A percentile compares a stretch with the other conserved stretches of the same genome.
These are phyloP conservation scores for Lamellibrachia luymesi DNA, from an alignment of 1,140 invertebrate genomes.

Conservation along the genomic window DNA sequence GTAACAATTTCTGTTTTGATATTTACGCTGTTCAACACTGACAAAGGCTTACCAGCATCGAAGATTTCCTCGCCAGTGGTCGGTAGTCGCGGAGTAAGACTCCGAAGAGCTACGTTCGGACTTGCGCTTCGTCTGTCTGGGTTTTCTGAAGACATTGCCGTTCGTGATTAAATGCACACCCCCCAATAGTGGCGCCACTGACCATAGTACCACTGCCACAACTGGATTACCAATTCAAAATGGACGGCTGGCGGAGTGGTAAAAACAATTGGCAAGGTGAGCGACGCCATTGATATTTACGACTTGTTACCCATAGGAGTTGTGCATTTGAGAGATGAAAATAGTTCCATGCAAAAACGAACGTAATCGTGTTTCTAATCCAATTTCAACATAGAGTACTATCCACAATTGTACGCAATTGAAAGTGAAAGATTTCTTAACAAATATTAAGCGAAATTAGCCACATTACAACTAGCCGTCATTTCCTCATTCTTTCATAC, in stretches of 20 bases:
- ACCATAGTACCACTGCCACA: neutral
- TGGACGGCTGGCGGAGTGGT: neutral
- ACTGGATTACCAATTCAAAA: too few relatives aligned
- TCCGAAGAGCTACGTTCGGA: neutral
- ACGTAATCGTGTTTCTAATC: too few relatives aligned
- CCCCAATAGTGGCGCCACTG: neutral
- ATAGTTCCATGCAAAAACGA: too few relatives aligned
- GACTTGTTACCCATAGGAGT: neutral
- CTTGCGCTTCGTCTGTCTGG: constrained; percentile 9
- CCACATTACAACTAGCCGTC: too few relatives aligned
- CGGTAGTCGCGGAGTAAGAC: constrained; percentile 15
- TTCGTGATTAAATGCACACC: neutral
- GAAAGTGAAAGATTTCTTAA: too few relatives aligned
- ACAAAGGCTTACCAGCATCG: constrained; percentile 19
- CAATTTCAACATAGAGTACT: too few relatives aligned
- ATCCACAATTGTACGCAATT: too few relatives aligned
- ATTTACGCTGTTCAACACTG: neutral
- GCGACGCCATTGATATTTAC: neutral
- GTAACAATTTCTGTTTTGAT: too few relatives aligned
- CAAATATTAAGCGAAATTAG: too few relatives aligned
- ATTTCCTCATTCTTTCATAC: too few relatives aligned
- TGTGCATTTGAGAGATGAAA: too few relatives aligned
- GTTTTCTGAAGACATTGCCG: neutral
- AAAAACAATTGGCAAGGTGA: neutral
- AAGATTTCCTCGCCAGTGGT: constrained; percentile 24